Conservation (phyloP, 2,797 vertebrate species). For the Echiichthys vipera region DNA sequence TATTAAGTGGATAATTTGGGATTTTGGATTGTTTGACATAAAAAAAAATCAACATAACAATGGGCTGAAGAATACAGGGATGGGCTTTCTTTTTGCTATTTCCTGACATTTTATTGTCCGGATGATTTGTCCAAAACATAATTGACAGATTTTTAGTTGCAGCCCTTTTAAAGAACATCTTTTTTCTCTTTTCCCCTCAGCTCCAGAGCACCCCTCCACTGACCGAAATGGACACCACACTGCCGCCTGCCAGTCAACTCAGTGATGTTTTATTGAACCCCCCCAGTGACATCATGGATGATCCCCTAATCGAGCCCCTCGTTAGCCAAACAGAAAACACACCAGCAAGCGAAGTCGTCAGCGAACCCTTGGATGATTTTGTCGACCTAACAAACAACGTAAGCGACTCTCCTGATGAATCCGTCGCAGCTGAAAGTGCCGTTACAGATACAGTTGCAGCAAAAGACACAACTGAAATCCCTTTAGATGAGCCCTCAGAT, state of each 20-base stretch:
- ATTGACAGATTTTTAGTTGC: not conserved
- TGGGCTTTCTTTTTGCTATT: not conserved
- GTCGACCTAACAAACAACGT: constrained; percentile 69
- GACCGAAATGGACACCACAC: constrained; percentile 69
- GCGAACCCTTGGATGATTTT: constrained; percentile 69
- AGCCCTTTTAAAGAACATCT: not conserved
- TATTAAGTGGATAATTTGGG: too few relatives aligned
- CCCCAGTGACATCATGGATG: constrained; percentile 59
- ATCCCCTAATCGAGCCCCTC: constrained; percentile 55
- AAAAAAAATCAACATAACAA: too few relatives aligned
- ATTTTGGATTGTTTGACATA: too few relatives aligned
- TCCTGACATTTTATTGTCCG: not conserved
- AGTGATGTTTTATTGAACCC: constrained; percentile 44
- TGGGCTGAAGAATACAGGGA: not conserved
- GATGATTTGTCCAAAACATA: not conserved
- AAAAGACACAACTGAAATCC: constrained; percentile 33
- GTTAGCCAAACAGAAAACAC: constrained; percentile 48
- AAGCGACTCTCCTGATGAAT: constrained; percentile 22
- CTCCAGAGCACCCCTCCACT: constrained; percentile 80
- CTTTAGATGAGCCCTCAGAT: constrained; percentile 55
- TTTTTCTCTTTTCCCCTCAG: constrained; percentile 22
- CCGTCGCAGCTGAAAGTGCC: not conserved
- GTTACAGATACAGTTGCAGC: constrained; percentile 3
- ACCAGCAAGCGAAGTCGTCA: constrained; percentile 15
- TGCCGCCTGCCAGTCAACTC: constrained; percentile 47